These are phyloP conservation scores for Nannospalax galili DNA, from an alignment of 2,113 vertebrate genomes.

Conservation along the genomic window DNA sequence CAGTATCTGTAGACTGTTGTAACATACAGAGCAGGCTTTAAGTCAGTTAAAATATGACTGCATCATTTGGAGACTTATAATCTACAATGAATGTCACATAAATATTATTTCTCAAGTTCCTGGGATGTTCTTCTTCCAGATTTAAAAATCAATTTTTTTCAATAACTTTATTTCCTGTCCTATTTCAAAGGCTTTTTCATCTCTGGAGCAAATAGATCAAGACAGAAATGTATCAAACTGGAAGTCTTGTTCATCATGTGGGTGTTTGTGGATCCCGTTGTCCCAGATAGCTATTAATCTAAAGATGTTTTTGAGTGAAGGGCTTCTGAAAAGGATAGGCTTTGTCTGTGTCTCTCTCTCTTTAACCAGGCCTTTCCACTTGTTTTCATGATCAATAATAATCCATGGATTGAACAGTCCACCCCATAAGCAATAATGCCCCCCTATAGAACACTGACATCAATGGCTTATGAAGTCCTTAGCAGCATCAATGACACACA, in stretches of 20 bases:
- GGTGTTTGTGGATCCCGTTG: not conserved
- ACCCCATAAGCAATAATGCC: not conserved
- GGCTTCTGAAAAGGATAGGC: not conserved
- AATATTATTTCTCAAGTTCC: not conserved
- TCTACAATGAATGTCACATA: not conserved
- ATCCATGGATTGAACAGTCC: conserved; percentile 20
- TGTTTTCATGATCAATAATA: not conserved
- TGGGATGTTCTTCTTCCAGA: not conserved
- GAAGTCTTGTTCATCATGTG: not conserved
- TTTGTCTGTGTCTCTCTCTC: not conserved
- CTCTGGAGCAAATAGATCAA: not conserved
- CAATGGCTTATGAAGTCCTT: not conserved
- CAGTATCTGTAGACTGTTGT: not conserved
- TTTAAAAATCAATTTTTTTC: conserved; percentile 34
- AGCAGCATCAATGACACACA: not conserved
- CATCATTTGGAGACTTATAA: not conserved
- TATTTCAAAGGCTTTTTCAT: conserved; percentile 37
- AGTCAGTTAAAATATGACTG: conserved; percentile 13
- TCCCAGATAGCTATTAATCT: conserved; percentile 5
- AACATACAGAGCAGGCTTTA: not conserved
- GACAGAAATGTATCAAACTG: conserved; percentile 40
- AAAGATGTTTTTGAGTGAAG: not conserved
- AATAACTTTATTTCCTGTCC: conserved; percentile 2
- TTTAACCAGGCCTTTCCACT: not conserved
- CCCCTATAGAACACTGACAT: not conserved